Evolutionary conservation across 2,888 invertebrate species (phyloP), one percentile per base, ranked within the genome.

Genomic region (Lysandra coridon): DNA sequence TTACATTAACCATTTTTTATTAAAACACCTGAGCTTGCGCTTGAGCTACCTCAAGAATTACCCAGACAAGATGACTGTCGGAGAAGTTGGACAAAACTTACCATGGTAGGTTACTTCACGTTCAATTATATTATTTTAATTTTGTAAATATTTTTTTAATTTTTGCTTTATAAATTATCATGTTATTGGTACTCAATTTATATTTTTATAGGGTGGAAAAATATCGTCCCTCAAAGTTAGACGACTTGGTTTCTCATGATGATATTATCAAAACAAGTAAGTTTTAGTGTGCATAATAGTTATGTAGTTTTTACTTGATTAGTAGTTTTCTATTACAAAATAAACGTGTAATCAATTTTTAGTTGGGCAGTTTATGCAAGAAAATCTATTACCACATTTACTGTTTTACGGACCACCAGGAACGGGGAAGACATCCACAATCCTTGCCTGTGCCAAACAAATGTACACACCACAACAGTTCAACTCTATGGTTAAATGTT

Each of bases 351-450:
- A 33, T 78, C 44, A 23, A 60, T 75, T 79, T 62, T n/a, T 87
- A 98, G 98, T 98, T 80, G 96, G 95, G 83, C 97, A 97, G 87
- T 98, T 99, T 89, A 98, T 99, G 85, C 95, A 96, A 80, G 97
- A 98, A 87, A 97, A 98, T 87, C 98, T 98, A 84, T 92, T 99
- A 76, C 99, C 99, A 0, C 99, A 99, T 95, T 94, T 99, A 79
- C 92, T 99, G 44, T 98, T 99, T 86, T 99, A 99, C 94, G 99
- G 99, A 0, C 99, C 99, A 12, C 99, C 99, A 0, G 99, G 99
- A 79, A 99, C 99, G 44, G 99, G 99, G 4, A 99, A 99, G 95
- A 99, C 99, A 0, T 99, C 98, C 83, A 99, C 99, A 7, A 99
- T 99, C 83, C 95, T 99, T 81, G 99, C 99, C 37, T 98, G 99